phyloP scores from a whole-genome alignment of 2,113 vertebrate genomes.

The Microcebus jonahi region DNA sequence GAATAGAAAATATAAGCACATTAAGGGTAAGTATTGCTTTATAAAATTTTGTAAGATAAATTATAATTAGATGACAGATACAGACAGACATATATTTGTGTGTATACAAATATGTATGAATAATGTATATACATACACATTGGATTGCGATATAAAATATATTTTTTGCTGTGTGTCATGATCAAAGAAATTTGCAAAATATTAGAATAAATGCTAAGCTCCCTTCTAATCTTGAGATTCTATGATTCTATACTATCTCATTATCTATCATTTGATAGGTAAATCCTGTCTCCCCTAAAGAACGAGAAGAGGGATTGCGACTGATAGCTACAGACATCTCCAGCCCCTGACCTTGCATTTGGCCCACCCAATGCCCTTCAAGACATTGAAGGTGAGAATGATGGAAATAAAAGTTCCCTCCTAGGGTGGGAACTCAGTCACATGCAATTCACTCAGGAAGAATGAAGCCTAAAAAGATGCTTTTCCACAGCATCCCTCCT shows the following conservation, averaged over 20 bases:
- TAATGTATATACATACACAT: background rate
- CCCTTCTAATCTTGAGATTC: background rate
- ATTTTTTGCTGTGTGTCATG: background rate
- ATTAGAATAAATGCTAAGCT: background rate
- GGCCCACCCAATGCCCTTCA: background rate
- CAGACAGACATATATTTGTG: background rate
- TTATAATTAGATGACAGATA: background rate
- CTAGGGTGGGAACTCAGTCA: background rate
- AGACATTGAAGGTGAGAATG: background rate
- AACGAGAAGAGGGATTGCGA: background rate
- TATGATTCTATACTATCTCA: background rate
- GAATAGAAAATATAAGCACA: background rate
- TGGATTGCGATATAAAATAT: background rate
- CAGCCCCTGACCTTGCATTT: background rate
- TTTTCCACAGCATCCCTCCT: background rate
- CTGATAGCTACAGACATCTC: background rate
- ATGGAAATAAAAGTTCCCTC: background rate
- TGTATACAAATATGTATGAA: background rate
- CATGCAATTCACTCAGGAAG: background rate
- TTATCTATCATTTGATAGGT: background rate
- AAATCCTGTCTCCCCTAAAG: background rate
- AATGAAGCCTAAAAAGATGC: background rate
- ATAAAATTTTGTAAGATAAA: background rate
- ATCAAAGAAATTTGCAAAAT: conserved; percentile 4
- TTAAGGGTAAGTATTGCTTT: background rate